Conservation (phyloP, 2,797 vertebrate species). For the Thaleichthys pacificus region DNA sequence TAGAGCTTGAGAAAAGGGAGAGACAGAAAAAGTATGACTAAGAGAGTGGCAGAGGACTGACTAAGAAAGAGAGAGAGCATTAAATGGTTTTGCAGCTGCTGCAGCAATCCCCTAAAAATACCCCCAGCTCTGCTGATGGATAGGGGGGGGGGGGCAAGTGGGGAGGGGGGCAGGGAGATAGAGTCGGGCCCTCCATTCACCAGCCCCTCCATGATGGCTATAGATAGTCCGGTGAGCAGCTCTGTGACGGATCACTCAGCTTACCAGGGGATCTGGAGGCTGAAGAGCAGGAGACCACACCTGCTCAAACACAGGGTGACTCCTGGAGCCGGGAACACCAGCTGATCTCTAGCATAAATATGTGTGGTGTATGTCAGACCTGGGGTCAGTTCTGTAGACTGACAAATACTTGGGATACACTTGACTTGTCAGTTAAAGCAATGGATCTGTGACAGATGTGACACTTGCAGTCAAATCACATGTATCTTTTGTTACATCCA, state of each 20-base stretch:
- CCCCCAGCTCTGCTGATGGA: conserved; percentile 66
- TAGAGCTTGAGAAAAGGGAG: conserved; percentile 5
- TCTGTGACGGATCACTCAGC: conserved; percentile 59
- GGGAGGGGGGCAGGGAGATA: conserved; percentile 56
- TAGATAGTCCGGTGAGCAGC: conserved; percentile 65
- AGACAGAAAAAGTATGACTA: conserved; percentile 4
- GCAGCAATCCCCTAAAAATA: conserved; percentile 72
- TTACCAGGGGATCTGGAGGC: conserved; percentile 49
- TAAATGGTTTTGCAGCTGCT: conserved; percentile 78
- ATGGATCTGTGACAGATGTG: not conserved
- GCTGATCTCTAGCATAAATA: conserved; percentile 18
- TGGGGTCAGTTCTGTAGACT: no score
- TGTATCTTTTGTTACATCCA: not conserved
- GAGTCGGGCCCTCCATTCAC: conserved; percentile 71
- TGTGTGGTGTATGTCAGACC: no score
- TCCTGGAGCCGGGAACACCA: conserved; percentile 37
- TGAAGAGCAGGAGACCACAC: conserved; percentile 42
- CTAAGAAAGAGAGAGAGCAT: conserved; percentile 22
- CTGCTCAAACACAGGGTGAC: conserved; percentile 30
- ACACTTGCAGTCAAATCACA: not conserved
- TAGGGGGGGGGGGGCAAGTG: not conserved
- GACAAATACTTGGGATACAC: conserved; percentile 11
- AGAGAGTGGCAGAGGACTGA: conserved; percentile 3
- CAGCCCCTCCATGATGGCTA: conserved; percentile 52
- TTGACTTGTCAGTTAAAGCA: not conserved